A percentile compares a stretch with the other conserved stretches of the same genome.
Conservation (phyloP, 2,797 vertebrate species). For the Labeo calbasu region DNA sequence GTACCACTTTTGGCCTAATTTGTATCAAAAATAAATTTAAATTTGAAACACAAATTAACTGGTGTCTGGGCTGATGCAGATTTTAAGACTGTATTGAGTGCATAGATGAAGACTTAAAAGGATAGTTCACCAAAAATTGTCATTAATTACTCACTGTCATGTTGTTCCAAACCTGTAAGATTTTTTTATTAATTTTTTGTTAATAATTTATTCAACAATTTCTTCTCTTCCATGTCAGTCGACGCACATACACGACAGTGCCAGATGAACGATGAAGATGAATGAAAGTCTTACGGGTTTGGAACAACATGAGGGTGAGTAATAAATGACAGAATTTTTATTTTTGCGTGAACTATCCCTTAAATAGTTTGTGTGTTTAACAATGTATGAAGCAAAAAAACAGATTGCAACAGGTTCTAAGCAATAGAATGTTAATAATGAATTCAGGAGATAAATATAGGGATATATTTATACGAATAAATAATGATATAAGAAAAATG, state of each 20-base stretch:
- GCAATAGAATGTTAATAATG: not conserved
- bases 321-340: too few relatives aligned
- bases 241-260: too few relatives aligned
- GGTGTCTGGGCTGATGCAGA: not conserved
- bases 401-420: not conserved
- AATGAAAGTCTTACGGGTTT: too few relatives aligned
- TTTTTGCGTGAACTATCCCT: too few relatives aligned
- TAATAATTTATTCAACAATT: too few relatives aligned
- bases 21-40: not conserved
- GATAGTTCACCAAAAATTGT: too few relatives aligned
- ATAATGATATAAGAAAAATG: not conserved
- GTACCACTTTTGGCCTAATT: not conserved
- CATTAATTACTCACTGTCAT: too few relatives aligned
- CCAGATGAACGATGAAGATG: too few relatives aligned
- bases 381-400: not conserved
- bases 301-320: too few relatives aligned
- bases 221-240: too few relatives aligned
- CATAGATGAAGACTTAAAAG: not conserved
- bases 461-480: not conserved
- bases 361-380: not conserved
- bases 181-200: too few relatives aligned
- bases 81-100: not conserved
- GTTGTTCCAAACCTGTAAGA: too few relatives aligned
- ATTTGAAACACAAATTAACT: not conserved
- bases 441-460: not conserved